These are phyloP conservation scores for Tenualosa ilisha DNA, from an alignment of 2,797 vertebrate genomes.

Conservation along the genomic window DNA sequence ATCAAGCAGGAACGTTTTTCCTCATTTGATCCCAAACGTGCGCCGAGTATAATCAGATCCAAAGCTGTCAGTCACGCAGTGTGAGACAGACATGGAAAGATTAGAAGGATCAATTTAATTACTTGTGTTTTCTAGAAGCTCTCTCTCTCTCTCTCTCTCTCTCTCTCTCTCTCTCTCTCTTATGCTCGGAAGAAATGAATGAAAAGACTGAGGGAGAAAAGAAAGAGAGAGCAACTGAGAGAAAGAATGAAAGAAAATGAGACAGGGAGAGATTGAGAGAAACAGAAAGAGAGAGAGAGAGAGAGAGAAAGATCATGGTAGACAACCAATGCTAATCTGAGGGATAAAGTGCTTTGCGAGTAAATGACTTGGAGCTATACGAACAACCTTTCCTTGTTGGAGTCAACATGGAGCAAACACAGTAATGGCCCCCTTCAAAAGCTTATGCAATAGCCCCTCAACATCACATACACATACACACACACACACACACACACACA, in stretches of 20 bases:
- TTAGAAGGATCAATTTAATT: conserved; percentile 99
- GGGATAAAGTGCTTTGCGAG: conserved; percentile 87
- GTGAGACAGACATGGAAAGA: conserved; percentile 91
- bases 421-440: background rate
- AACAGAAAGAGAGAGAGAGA: background rate
- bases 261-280: conserved; percentile 6
- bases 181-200: conserved; percentile 73
- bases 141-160: conserved; percentile 83
- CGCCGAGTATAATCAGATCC: conserved; percentile 97
- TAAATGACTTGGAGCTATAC: conserved; percentile 78
- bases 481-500: background rate
- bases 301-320: conserved; percentile 72
- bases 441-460: conserved; percentile 3
- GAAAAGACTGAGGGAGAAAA: conserved; percentile 80
- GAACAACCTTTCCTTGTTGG: conserved; percentile 79
- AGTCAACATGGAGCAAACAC: conserved; percentile 71
- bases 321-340: conserved; percentile 88
- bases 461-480: background rate
- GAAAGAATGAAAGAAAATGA: background rate
- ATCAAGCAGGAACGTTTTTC: background rate
- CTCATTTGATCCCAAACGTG: conserved; percentile 80
- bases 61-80: conserved; percentile 82
- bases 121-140: conserved; percentile 88
- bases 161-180: conserved; percentile 83
- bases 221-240: conserved; percentile 26